Percentiles rank a stretch among this genome's conserved stretches.
Conservation (phyloP, 37 sponge, comb jelly and placozoan species). For the Theonella swinhoei region DNA sequence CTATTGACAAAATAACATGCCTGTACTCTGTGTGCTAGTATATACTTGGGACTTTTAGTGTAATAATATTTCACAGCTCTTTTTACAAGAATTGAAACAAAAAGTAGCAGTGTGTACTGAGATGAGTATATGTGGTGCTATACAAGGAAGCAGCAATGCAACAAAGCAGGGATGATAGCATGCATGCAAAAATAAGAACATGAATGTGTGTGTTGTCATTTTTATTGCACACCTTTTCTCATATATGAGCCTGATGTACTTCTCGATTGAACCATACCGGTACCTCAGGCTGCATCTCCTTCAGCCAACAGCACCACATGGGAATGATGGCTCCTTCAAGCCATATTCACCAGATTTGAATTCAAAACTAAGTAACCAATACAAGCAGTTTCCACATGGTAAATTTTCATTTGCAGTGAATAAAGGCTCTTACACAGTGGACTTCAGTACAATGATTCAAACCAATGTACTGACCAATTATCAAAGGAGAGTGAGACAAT, state of each 20-base stretch:
- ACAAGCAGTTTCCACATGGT: constrained; percentile 17
- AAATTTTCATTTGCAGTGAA: not conserved
- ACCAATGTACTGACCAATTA: constrained; percentile 48
- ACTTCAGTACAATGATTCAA: constrained; percentile 72
- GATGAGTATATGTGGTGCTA: too few species aligned
- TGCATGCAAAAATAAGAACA: constrained; percentile 20
- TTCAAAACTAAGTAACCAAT: constrained; percentile 17
- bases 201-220: constrained; percentile 63
- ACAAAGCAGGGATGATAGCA: too few species aligned
- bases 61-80: too few species aligned
- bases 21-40: too few species aligned
- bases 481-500: constrained; percentile 11
- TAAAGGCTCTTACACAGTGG: constrained; percentile 30
- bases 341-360: constrained; percentile 20
- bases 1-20: too few species aligned
- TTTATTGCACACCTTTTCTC: constrained; percentile 30
- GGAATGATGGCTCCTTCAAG: constrained; percentile 38
- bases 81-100: too few species aligned
- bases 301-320: constrained; percentile 26
- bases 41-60: too few species aligned
- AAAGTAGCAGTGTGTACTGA: too few species aligned
- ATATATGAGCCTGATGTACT: not conserved
- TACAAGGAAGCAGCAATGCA: too few species aligned
- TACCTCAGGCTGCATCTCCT: not conserved
- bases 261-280: not conserved